Base-by-base conservation (phyloP, 2,113 vertebrate species). In the Alaudala cheleensis region DNA sequence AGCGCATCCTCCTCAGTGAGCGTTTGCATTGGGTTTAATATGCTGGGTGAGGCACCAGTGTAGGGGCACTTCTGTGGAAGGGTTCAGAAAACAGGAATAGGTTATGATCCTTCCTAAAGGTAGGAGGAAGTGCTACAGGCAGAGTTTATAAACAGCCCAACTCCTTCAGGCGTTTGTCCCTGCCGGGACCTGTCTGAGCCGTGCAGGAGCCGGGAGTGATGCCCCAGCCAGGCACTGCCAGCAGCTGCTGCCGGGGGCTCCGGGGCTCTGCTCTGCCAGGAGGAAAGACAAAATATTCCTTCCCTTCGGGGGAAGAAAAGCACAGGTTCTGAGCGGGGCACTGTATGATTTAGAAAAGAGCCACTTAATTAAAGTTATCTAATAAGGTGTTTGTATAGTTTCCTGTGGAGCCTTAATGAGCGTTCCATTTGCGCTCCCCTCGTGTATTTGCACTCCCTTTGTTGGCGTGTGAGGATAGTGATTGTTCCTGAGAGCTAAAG, bases 321-420 rank as follows among this genome's bases (percentile, higher is more conserved):
- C 61, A 44, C 74, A 91, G 80, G 20, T 84, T 61, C 42, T 20
- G 60, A 88, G 78, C 10, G 21, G 57, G 74, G 81, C 53, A 33
- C 44, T 23, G 71, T 92, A 78, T 49, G 76, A 64, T 86, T 83
- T 76, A 65, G 72, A 79, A 93, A 94, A 88, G 90, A 95, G 53
- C 23, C 2, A 10, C 76, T 91, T 96, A 96, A 96, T 96, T 96
- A 95, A 96, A 96, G 80, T 90, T 93, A 94, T 73, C 95, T 0
- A 73, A 56, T 39, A 86, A 89, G 95, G 88, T 94, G 93, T 85
- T 93, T 90, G 67, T 81, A 10, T 56, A 60, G 24, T 81, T 82
- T 91, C 83, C 84, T 86, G 84, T 8, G 88, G 88, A 66, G 86
- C 88, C 74, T 80, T 93, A 91, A 77, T 65, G 91, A 89, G 83